phyloP scores from a whole-genome alignment of 2,797 vertebrate genomes.

The Rhadinocentrus ornatus region DNA sequence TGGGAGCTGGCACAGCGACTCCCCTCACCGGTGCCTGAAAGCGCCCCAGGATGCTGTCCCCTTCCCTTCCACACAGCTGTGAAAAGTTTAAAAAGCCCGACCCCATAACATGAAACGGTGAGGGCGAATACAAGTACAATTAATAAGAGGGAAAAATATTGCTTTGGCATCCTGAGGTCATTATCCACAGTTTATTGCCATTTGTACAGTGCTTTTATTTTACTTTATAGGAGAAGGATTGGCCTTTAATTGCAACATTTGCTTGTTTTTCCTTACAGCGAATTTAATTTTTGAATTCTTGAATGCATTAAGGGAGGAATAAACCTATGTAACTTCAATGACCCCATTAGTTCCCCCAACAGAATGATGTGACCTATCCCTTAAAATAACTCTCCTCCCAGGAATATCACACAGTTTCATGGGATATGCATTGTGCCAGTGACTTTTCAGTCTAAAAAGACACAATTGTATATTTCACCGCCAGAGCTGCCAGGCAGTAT shows the following conservation, averaged over 20 bases:
- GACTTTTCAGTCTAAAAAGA: conserved; percentile 3
- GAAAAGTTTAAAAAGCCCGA: conserved; percentile 81
- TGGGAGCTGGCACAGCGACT: conserved; percentile 81
- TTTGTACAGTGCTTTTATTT: conserved; percentile 85
- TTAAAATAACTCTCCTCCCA: conserved; percentile 35
- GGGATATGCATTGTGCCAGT: conserved; percentile 4
- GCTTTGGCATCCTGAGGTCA: conserved; percentile 85
- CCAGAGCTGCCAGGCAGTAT: conserved; percentile 9
- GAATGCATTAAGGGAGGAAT: conserved; percentile 53
- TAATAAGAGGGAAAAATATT: conserved; percentile 80
- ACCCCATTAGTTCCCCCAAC: conserved; percentile 63
- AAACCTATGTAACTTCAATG: conserved; percentile 70
- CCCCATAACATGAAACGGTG: conserved; percentile 83
- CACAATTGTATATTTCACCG: conserved; percentile 23
- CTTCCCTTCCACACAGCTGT: conserved; percentile 79
- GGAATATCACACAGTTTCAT: conserved; percentile 50
- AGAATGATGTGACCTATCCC: conserved; percentile 40
- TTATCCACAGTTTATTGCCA: conserved; percentile 83
- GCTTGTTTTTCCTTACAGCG: conserved; percentile 78
- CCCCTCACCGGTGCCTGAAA: conserved; percentile 70
- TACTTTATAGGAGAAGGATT: conserved; percentile 81
- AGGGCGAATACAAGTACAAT: conserved; percentile 79
- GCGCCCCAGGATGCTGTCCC: conserved; percentile 82
- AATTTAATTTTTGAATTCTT: conserved; percentile 74
- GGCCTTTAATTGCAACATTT: conserved; percentile 78